Conservation (phyloP, 2,888 invertebrate genomes). For the Nomada ruficornis region DNA sequence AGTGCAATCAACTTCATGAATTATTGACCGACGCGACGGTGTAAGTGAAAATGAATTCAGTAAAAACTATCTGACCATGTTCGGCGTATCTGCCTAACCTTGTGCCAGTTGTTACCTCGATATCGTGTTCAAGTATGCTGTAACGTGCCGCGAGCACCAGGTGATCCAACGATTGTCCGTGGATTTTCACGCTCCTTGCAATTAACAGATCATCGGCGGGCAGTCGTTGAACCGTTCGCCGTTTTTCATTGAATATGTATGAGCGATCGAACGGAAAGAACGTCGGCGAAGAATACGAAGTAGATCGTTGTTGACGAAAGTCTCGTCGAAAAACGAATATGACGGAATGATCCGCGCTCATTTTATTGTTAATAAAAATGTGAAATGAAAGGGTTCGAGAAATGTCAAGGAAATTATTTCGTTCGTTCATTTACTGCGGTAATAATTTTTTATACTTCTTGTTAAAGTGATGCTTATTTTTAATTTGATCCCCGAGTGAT, state of each 20-base stretch:
- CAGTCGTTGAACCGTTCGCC: slow-evolving; percentile 43
- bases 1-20: slow-evolving; percentile 19
- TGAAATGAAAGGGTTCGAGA: not conserved
- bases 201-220: slow-evolving; percentile 29
- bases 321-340: not conserved
- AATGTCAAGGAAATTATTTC: no score
- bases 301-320: slow-evolving; percentile 8
- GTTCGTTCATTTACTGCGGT: no score
- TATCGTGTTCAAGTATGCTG: slow-evolving; percentile 59
- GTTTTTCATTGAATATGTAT: slow-evolving; percentile 67
- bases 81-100: slow-evolving; percentile 69
- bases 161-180: slow-evolving; percentile 48
- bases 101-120: slow-evolving; percentile 67
- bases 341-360: not conserved
- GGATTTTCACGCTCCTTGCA: slow-evolving; percentile 28
- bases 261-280: slow-evolving; percentile 31
- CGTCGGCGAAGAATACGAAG: slow-evolving; percentile 27
- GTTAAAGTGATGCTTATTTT: no score
- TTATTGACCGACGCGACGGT: slow-evolving; percentile 24
- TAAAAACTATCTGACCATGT: slow-evolving; percentile 40
- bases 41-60: slow-evolving; percentile 12
- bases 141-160: slow-evolving; percentile 66
- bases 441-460: no score
- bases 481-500: no score
- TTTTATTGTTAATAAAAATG: slow-evolving; percentile 9